A percentile compares a stretch with the other conserved stretches of the same genome.
Conservation (phyloP, 2,797 vertebrate species). For the Halcyon badia region DNA sequence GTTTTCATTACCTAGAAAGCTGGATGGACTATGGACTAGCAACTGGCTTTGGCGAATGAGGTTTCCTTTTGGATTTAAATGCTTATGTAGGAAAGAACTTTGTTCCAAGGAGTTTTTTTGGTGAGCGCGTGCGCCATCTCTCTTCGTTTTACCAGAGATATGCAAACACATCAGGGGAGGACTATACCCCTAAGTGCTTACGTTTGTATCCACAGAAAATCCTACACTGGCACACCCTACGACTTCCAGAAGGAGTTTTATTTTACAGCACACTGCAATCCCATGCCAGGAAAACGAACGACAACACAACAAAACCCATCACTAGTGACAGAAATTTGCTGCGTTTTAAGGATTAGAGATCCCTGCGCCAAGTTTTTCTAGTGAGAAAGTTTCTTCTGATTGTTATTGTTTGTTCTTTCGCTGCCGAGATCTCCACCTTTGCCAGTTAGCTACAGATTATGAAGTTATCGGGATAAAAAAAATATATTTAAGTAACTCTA, state of each 20-base stretch:
- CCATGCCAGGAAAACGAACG: background rate
- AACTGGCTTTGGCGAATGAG: background rate
- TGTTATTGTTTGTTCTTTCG: background rate
- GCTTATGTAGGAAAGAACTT: background rate
- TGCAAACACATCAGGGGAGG: background rate
- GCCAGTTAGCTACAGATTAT: background rate
- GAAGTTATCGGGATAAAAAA: background rate
- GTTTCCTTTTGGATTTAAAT: background rate
- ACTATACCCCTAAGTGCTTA: background rate
- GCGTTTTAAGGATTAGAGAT: background rate
- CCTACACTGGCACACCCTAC: accelerated
- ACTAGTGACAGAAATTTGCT: background rate
- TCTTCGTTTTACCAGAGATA: background rate
- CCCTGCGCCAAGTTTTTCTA: background rate
- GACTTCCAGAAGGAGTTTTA: background rate
- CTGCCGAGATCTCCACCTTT: background rate
- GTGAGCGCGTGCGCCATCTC: background rate
- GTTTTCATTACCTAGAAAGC: background rate
- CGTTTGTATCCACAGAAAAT: background rate
- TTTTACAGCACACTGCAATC: background rate
- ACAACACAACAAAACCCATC: accelerated
- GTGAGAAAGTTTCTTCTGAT: background rate
- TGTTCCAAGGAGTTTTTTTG: background rate
- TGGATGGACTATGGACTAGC: background rate
- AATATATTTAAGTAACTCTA: background rate